Evolutionary conservation across 1,140 invertebrate genomes (phyloP), one percentile per base, ranked within the genome.

Genomic region (Nasonia giraulti): DNA sequence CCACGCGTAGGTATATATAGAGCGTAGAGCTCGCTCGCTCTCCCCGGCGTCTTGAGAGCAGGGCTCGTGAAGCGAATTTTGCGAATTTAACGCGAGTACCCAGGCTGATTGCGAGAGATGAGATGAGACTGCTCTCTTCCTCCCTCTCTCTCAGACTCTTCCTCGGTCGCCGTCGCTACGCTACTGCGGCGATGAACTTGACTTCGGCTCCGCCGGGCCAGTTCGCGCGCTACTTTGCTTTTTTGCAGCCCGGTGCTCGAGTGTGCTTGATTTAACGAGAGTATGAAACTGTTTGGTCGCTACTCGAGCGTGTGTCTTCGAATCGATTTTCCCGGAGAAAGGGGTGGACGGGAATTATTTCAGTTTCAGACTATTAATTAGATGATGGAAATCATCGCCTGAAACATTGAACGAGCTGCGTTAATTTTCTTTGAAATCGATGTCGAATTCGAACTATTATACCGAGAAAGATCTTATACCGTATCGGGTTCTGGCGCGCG

Each of bases 1-100:
- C 12, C 76, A 12, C 76, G 23, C 40, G 40, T 10, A 37, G 33
- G 40, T 44, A 44, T 78, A 17, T 77, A 74, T 37, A 75, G 27
- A 27, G 27, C 27, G 27, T 27, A 27, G 27, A 27, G 27, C 27
- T 27, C 27, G 27, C 27, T 27, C 27, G 27, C 27, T 27, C 27
- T 1, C 27, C 27, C 27, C 27, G 27, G 27, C 27, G 27, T 27
- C 27, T 27, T 27, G 27, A 27, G 27, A 27, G 27, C 47, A 10
- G 47, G 7, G 75, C 6, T 27, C 14, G 27, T 27, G 27, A 10
- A 71, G 79, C 66, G 33, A 81, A 81, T 81, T 81, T 81, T 73
- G 55, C 80, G 44, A 81, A 81, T 81, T 81, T 81, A 81, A 33
- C 78, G 31, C 62, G 78, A 80, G 33, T 80, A 33, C 62, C 23